Conservation (phyloP, 2,797 vertebrate species). For the Emydoidea blandingii region DNA sequence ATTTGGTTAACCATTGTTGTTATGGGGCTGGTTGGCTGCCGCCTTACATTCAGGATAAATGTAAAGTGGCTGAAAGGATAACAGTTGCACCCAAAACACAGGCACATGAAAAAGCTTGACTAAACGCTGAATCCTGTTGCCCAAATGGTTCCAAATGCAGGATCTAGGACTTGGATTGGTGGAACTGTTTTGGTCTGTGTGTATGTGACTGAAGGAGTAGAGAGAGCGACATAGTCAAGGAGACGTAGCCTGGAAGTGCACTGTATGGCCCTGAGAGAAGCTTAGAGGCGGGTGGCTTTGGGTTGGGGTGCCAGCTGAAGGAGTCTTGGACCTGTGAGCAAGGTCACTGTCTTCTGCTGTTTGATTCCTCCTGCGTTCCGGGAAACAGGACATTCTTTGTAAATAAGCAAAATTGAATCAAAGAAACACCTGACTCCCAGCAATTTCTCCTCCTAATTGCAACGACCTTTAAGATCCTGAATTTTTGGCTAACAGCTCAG, state of each 20-base stretch:
- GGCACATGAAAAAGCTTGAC: neutral
- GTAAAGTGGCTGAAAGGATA: neutral
- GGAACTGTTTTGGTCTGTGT: neutral
- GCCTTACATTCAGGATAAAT: neutral
- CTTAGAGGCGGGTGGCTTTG: neutral
- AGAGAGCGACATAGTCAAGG: neutral
- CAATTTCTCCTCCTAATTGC: neutral
- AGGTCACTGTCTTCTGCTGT: neutral
- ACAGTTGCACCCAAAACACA: neutral
- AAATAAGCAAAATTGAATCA: neutral
- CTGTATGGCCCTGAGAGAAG: neutral
- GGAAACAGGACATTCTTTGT: neutral
- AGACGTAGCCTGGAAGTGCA: neutral
- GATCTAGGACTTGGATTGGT: neutral
- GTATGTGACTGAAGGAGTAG: neutral
- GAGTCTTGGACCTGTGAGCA: neutral
- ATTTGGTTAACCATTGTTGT: neutral
- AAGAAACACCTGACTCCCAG: neutral
- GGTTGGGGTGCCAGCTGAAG: neutral
- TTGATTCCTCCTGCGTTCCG: neutral
- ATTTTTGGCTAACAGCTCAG: neutral
- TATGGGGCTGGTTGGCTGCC: neutral
- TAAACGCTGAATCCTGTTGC: neutral
- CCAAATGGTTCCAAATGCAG: neutral
- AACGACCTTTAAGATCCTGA: neutral